These are phyloP conservation scores for Pandion haliaetus DNA, from an alignment of 2,113 vertebrate genomes.

Conservation along the genomic window DNA sequence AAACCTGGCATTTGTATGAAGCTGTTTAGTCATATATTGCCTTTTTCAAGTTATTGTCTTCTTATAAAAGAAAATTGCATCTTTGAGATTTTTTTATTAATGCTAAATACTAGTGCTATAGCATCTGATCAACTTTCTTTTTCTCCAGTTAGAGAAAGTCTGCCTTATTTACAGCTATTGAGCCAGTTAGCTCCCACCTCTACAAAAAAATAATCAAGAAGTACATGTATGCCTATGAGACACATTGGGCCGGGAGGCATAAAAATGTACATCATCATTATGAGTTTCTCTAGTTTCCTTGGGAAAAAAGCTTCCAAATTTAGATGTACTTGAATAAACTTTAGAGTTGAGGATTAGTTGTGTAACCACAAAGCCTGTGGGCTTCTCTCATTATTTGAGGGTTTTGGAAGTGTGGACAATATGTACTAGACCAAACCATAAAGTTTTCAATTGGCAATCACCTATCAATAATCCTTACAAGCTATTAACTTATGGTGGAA, in stretches of 20 bases:
- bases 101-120: not conserved
- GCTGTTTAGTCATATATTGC: not conserved
- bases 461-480: not conserved
- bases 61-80: not conserved
- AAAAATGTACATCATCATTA: not conserved
- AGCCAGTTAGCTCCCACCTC: not conserved
- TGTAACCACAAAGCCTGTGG: not conserved
- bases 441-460: not conserved
- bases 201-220: not conserved
- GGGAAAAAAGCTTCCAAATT: not conserved
- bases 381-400: not conserved
- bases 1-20: not conserved
- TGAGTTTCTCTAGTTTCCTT: not conserved
- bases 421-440: not conserved
- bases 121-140: not conserved
- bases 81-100: not conserved
- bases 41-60: not conserved
- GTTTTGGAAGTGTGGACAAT: not conserved
- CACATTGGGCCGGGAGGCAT: not conserved
- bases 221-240: not conserved
- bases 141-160: not conserved
- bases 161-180: not conserved
- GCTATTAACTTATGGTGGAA: not conserved
- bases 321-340: not conserved
- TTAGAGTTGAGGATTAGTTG: not conserved